These are phyloP conservation scores for Elmis aenea DNA, from an alignment of 2,888 invertebrate species.

Conservation along the genomic window DNA sequence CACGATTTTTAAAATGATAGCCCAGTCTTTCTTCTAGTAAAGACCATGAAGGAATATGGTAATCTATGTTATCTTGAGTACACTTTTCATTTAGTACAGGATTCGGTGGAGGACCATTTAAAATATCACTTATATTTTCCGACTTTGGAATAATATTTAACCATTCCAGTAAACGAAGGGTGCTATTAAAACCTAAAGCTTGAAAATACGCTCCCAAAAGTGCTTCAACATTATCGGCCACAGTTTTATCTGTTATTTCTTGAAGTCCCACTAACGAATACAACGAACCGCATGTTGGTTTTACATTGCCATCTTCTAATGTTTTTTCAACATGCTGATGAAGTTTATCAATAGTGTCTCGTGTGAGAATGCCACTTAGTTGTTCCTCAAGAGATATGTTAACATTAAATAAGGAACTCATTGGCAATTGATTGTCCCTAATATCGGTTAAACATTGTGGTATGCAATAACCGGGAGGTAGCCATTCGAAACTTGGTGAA, in stretches of 20 bases:
- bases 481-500: conserved; percentile 65
- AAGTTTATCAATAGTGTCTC: conserved; percentile 25
- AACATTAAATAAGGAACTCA: conserved; percentile 50
- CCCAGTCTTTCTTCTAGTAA: conserved; percentile 58
- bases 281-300: conserved; percentile 11
- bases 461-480: conserved; percentile 68
- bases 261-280: conserved; percentile 42
- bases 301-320: conserved; percentile 14
- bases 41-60: conserved; percentile 32
- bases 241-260: conserved; percentile 57
- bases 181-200: conserved; percentile 45
- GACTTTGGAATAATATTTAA: conserved; percentile 48
- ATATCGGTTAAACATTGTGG: conserved; percentile 51
- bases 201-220: conserved; percentile 72
- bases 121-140: conserved; percentile 33
- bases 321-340: background rate
- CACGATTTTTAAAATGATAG: conserved; percentile 76
- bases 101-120: conserved; percentile 37
- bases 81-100: conserved; percentile 43
- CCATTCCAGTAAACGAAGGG: conserved; percentile 40
- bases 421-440: conserved; percentile 43
- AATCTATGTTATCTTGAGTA: conserved; percentile 47
- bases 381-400: conserved; percentile 47
- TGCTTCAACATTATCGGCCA: conserved; percentile 84
- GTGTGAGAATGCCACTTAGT: conserved; percentile 31